These are phyloP conservation scores for Mus spretus DNA, from an alignment of 2,797 vertebrate genomes.

Conservation along the genomic window DNA sequence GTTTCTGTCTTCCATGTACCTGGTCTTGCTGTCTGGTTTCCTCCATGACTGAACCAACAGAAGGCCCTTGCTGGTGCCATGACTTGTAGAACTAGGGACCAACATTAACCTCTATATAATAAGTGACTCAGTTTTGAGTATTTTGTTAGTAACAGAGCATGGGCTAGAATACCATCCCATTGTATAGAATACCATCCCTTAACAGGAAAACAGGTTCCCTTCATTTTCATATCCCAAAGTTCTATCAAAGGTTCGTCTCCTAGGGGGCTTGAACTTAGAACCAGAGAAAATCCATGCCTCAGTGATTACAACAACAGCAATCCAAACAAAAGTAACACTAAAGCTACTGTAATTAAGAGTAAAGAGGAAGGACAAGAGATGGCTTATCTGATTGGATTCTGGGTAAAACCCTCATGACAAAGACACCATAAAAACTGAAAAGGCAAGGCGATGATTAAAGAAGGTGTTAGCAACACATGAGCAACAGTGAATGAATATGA, in stretches of 20 bases:
- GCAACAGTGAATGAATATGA: background rate
- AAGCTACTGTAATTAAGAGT: background rate
- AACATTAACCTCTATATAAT: background rate
- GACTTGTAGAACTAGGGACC: background rate
- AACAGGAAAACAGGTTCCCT: background rate
- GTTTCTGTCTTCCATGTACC: background rate
- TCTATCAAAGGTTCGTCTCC: background rate
- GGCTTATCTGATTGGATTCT: background rate
- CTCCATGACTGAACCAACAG: background rate
- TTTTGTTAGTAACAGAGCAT: background rate
- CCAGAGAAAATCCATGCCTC: background rate
- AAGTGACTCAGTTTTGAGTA: background rate
- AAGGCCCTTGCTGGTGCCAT: background rate
- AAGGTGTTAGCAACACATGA: background rate
- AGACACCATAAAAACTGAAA: constrained; percentile 22
- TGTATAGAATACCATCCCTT: background rate
- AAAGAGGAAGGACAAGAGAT: background rate
- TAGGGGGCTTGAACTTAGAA: background rate
- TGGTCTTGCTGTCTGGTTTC: background rate
- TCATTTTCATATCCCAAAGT: background rate
- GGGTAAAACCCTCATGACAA: background rate
- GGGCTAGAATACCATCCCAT: background rate
- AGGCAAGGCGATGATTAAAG: background rate
- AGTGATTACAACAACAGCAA: background rate
- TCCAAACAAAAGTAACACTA: background rate